Percentiles rank a stretch among this genome's conserved stretches.
These are phyloP conservation scores for Glaucopsyche alexis DNA, from an alignment of 2,888 invertebrate species.

Conservation along the genomic window DNA sequence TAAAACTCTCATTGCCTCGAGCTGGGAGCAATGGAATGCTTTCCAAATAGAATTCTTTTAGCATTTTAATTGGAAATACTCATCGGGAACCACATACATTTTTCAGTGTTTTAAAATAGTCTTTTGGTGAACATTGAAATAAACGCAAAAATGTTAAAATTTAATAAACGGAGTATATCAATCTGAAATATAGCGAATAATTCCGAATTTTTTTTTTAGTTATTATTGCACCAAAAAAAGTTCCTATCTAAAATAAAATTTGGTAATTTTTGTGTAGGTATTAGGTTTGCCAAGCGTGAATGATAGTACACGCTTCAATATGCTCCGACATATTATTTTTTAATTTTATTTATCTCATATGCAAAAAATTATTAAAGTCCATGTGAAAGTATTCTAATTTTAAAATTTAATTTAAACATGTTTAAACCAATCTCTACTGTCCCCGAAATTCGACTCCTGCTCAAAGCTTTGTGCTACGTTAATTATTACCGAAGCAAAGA, in stretches of 20 bases:
- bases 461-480: constrained; percentile 3
- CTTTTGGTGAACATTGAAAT: background rate
- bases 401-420: background rate
- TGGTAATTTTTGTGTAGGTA: too few relatives aligned
- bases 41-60: constrained; percentile 15
- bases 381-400: background rate
- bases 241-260: background rate
- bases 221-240: background rate
- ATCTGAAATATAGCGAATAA: background rate
- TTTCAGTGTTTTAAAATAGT: background rate
- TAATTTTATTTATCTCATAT: too few relatives aligned
- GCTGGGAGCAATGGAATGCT: constrained; percentile 1
- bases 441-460: background rate
- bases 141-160: background rate
- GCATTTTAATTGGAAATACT: constrained; percentile 18
- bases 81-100: constrained; percentile 2
- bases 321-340: too few relatives aligned
- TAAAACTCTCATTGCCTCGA: constrained; percentile 4
- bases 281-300: too few relatives aligned
- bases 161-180: background rate
- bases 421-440: background rate
- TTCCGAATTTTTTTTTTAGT: background rate
- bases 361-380: background rate
- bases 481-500: background rate
- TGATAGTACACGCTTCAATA: too few relatives aligned